Conservation (phyloP, 2,113 vertebrate genomes). For the Oryzias celebensis region DNA sequence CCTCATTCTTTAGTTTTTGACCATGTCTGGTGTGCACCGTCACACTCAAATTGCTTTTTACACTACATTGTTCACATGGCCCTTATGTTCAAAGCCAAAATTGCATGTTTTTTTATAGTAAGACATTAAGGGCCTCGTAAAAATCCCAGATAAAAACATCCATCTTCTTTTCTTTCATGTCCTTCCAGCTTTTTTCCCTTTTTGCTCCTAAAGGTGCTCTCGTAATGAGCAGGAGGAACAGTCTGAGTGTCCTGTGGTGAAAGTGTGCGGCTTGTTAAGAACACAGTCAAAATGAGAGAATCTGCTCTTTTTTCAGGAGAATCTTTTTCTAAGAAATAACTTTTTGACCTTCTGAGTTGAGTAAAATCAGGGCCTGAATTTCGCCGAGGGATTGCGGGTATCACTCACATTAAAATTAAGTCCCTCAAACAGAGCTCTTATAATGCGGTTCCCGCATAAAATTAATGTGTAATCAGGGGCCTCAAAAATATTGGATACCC, state of each 20-base stretch:
- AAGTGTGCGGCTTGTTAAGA: slow-evolving; percentile 69
- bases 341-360: too few relatives aligned
- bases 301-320: slow-evolving; percentile 4
- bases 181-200: slow-evolving; percentile 49
- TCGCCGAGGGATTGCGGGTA: too few relatives aligned
- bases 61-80: slow-evolving; percentile 23
- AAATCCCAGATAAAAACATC: slow-evolving; percentile 34
- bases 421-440: too few relatives aligned
- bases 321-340: not conserved
- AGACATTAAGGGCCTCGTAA: slow-evolving; percentile 56
- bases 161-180: slow-evolving; percentile 68
- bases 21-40: too few relatives aligned
- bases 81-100: slow-evolving; percentile 26
- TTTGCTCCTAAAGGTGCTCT: slow-evolving; percentile 53
- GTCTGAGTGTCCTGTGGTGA: slow-evolving; percentile 58
- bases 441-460: too few relatives aligned
- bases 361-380: too few relatives aligned
- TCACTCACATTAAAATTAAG: too few relatives aligned
- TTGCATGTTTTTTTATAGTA: slow-evolving; percentile 27
- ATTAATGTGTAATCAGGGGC: too few relatives aligned
- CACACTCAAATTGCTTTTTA: not conserved
- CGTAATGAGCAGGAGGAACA: slow-evolving; percentile 61
- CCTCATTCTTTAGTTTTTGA: too few relatives aligned
- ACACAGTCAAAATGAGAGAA: slow-evolving; percentile 33
- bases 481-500: too few relatives aligned